Evolutionary conservation across 2,113 vertebrate genomes (phyloP).

Genomic region (Toxotes jaculatrix): DNA sequence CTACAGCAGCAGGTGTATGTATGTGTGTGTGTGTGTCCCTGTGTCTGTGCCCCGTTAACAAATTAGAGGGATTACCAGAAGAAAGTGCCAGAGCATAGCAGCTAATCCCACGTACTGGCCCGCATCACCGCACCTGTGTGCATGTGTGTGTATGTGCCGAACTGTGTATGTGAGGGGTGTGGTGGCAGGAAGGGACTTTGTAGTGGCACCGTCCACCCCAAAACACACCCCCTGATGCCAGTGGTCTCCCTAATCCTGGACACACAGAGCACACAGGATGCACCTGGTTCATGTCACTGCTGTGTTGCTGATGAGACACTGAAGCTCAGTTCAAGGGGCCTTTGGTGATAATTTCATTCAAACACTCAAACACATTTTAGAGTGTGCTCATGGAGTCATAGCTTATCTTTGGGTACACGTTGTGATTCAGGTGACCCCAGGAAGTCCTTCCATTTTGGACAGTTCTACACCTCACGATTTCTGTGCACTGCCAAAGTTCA

Average conservation of each 20-base stretch:
- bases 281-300: slow-evolving; percentile 32
- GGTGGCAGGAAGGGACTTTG: slow-evolving; percentile 31
- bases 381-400: no score
- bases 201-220: slow-evolving; percentile 1
- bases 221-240: slow-evolving; percentile 11
- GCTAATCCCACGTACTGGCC: slow-evolving; percentile 77
- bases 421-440: no score
- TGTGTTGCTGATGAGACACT: neutral
- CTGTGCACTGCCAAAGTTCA: no score
- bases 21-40: slow-evolving; percentile 47
- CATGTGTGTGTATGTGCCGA: slow-evolving; percentile 20
- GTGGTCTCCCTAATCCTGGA: slow-evolving; percentile 53
- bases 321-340: neutral
- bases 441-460: no score
- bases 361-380: no score
- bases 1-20: slow-evolving; percentile 34
- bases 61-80: slow-evolving; percentile 83
- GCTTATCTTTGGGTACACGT: no score
- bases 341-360: neutral
- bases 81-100: slow-evolving; percentile 79
- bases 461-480: no score
- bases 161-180: slow-evolving; percentile 28
- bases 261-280: slow-evolving; percentile 25
- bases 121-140: slow-evolving; percentile 76
- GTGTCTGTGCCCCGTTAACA: slow-evolving; percentile 82